Percentiles rank a stretch among this genome's conserved stretches.
phyloP scores from a whole-genome alignment of 2,888 invertebrate species.

The Gerris lacustris region DNA sequence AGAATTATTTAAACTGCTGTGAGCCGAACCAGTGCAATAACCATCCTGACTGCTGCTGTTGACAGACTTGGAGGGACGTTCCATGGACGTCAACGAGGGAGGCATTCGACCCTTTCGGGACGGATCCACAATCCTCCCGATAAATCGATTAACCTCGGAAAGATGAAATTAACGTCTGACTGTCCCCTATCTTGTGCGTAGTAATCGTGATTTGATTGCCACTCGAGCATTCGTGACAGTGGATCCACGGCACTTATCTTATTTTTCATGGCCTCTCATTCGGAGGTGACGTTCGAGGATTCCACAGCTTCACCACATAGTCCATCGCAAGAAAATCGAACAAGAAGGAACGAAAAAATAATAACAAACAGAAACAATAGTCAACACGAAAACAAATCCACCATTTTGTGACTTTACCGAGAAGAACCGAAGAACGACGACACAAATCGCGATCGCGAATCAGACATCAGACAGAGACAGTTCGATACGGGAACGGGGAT shows the following conservation, averaged over 20 bases:
- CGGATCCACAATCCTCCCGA: constrained; percentile 28
- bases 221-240: constrained; percentile 21
- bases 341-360: neutral
- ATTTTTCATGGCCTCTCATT: constrained; percentile 19
- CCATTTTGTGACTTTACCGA: constrained; percentile 5
- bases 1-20: constrained; percentile 26
- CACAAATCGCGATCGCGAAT: neutral
- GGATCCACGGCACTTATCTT: constrained; percentile 8
- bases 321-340: neutral
- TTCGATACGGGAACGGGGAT: neutral
- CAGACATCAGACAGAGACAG: neutral
- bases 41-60: constrained; percentile 34
- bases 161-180: neutral
- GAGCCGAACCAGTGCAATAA: constrained; percentile 27
- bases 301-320: neutral
- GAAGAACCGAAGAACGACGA: neutral
- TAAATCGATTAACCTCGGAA: neutral
- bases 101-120: constrained; percentile 35
- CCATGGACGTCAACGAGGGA: constrained; percentile 37
- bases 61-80: constrained; percentile 32
- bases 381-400: constrained; percentile 7
- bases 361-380: neutral
- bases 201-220: constrained; percentile 10
- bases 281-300: neutral
- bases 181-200: neutral